Percentiles rank a stretch among this genome's conserved stretches.
These are phyloP conservation scores for Branchinecta lindahli DNA, from an alignment of 1,140 invertebrate genomes.

Conservation along the genomic window DNA sequence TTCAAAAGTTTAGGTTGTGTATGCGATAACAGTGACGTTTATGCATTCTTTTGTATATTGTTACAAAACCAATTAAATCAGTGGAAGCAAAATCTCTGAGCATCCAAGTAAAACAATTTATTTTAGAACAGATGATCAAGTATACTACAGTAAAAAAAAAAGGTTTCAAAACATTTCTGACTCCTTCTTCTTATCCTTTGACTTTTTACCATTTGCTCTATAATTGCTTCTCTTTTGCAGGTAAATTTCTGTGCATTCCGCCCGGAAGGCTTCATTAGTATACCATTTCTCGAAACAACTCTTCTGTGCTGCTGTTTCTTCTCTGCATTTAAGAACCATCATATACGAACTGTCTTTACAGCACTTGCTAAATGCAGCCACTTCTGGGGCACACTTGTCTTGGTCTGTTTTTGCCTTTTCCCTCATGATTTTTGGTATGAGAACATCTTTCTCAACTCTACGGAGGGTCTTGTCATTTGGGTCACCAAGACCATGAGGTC, in stretches of 20 bases:
- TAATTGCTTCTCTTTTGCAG: constrained; percentile 61
- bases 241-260: constrained; percentile 58
- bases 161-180: constrained; percentile 11
- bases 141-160: too few relatives aligned
- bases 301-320: constrained; percentile 48
- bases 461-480: constrained; percentile 59
- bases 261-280: constrained; percentile 51
- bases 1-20: too few relatives aligned
- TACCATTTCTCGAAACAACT: constrained; percentile 58
- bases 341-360: constrained; percentile 47
- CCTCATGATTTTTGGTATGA: constrained; percentile 70
- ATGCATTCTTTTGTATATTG: too few relatives aligned
- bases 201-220: constrained; percentile 52
- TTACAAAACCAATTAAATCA: too few relatives aligned
- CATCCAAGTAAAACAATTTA: too few relatives aligned
- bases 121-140: too few relatives aligned
- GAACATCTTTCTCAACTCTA: constrained; percentile 64
- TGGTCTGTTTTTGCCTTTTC: constrained; percentile 57
- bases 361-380: constrained; percentile 55
- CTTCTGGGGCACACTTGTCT: constrained; percentile 57
- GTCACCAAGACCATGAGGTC: constrained; percentile 41
- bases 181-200: constrained; percentile 35
- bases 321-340: constrained; percentile 54
- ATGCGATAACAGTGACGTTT: too few relatives aligned
- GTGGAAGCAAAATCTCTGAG: too few relatives aligned